Percentiles rank a stretch among this genome's conserved stretches.
phyloP scores from a whole-genome alignment of 2,888 invertebrate species.

The Andrena haemorrhoa region DNA sequence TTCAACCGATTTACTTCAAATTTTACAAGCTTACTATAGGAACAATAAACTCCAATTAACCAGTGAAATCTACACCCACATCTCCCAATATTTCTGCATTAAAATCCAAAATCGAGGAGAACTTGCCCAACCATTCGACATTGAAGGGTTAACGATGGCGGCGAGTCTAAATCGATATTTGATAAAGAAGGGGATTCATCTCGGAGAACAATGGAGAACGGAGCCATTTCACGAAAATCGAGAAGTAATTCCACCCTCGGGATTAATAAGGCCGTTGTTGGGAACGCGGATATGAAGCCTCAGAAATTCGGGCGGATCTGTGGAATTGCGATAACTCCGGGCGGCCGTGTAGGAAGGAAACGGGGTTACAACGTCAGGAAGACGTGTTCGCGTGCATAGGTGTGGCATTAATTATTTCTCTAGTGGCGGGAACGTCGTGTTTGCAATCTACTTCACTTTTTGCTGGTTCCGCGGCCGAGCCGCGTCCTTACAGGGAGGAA shows the following conservation, averaged over 20 bases:
- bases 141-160: too few relatives aligned
- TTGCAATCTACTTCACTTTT: slow-evolving; percentile 70
- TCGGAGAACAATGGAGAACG: not conserved
- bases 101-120: too few relatives aligned
- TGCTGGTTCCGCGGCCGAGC: slow-evolving; percentile 27
- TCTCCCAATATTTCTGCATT: too few relatives aligned
- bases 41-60: too few relatives aligned
- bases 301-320: slow-evolving; percentile 33
- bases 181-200: slow-evolving; percentile 5
- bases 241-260: slow-evolving; percentile 3
- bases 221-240: slow-evolving; percentile 18
- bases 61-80: too few relatives aligned
- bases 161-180: too few relatives aligned
- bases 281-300: not conserved
- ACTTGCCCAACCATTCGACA: too few relatives aligned
- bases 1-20: too few relatives aligned
- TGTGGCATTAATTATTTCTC: slow-evolving; percentile 73
- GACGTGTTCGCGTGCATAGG: slow-evolving; percentile 41
- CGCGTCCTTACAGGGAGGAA: slow-evolving; percentile 22
- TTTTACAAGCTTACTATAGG: too few relatives aligned
- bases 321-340: slow-evolving; percentile 3
- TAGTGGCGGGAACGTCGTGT: slow-evolving; percentile 61
- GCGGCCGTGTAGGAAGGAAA: slow-evolving; percentile 14
- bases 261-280: slow-evolving; percentile 23
- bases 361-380: slow-evolving; percentile 16